Percentiles rank a stretch among this genome's conserved stretches.
These are phyloP conservation scores for Drosophila baimaii DNA, from an alignment of 1,140 invertebrate species.

Conservation along the genomic window DNA sequence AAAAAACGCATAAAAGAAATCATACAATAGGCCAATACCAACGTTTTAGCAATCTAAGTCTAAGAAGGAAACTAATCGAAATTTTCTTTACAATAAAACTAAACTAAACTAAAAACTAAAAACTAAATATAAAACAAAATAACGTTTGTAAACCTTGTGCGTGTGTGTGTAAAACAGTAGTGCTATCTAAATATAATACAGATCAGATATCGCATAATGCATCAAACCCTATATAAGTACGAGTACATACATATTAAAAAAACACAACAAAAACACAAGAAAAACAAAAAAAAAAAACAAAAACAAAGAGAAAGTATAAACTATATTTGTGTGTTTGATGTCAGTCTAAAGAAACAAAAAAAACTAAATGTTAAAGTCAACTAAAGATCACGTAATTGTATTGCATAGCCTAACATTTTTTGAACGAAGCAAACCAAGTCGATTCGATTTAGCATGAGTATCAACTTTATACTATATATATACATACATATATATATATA, in stretches of 20 bases:
- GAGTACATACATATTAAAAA: conserved; percentile 47
- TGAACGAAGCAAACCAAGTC: conserved; percentile 49
- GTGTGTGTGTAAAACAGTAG: conserved; percentile 59
- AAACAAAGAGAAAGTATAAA: conserved; percentile 41
- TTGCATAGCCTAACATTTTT: conserved; percentile 63
- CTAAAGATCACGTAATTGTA: conserved; percentile 52
- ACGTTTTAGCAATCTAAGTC: conserved; percentile 73
- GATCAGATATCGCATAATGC: conserved; percentile 57
- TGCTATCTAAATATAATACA: conserved; percentile 48
- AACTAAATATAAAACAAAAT: conserved; percentile 19
- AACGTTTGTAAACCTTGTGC: conserved; percentile 60
- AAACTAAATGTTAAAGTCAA: conserved; percentile 70
- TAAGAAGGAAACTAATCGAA: conserved; percentile 56
- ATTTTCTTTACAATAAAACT: conserved; percentile 51
- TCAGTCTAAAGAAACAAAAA: conserved; percentile 52
- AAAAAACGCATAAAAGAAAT: conserved; percentile 46
- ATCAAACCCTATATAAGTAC: conserved; percentile 60
- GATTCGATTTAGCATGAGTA: conserved; percentile 61
- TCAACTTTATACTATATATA: conserved; percentile 51
- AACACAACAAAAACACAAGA: not conserved
- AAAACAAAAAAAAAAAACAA: conserved; percentile 3
- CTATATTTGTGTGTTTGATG: conserved; percentile 75
- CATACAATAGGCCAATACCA: conserved; percentile 77
- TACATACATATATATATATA: conserved; percentile 18
- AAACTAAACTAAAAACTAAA: conserved; percentile 35